Percentiles rank a stretch among this genome's conserved stretches.
Conservation (phyloP, 2,113 vertebrate genomes). For the Nycticryphes semicollaris region DNA sequence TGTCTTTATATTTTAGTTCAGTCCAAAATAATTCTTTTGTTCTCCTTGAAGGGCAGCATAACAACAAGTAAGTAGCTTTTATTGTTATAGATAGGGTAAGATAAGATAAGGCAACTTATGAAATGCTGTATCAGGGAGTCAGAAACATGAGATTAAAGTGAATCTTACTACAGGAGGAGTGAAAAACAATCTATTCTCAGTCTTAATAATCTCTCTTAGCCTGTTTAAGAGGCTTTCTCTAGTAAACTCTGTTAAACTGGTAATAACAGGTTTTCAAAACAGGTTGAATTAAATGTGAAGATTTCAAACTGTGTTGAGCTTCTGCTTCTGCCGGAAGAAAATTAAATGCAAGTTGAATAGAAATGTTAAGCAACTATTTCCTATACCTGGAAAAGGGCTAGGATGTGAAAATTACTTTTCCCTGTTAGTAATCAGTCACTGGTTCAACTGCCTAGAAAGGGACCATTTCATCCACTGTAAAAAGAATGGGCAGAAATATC, state of each 20-base stretch:
- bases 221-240: not conserved
- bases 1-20: not conserved
- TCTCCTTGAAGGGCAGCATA: conserved; percentile 21
- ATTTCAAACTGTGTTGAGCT: not conserved
- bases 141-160: not conserved
- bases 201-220: not conserved
- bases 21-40: not conserved
- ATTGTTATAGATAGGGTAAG: not conserved
- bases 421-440: not conserved
- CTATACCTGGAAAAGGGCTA: not conserved
- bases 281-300: conserved; percentile 16
- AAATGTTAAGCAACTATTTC: not conserved
- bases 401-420: not conserved
- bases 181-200: not conserved
- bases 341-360: not conserved
- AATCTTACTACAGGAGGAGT: not conserved
- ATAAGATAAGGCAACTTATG: not conserved
- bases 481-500: not conserved
- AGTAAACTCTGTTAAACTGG: not conserved
- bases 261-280: conserved; percentile 31
- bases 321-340: conserved; percentile 22
- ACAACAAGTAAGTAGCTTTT: not conserved
- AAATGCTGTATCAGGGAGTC: not conserved
- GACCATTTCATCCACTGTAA: not conserved
- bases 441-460: not conserved